Base-by-base conservation (phyloP, 2,888 invertebrate species). In the Peribatodes rhomboidaria region DNA sequence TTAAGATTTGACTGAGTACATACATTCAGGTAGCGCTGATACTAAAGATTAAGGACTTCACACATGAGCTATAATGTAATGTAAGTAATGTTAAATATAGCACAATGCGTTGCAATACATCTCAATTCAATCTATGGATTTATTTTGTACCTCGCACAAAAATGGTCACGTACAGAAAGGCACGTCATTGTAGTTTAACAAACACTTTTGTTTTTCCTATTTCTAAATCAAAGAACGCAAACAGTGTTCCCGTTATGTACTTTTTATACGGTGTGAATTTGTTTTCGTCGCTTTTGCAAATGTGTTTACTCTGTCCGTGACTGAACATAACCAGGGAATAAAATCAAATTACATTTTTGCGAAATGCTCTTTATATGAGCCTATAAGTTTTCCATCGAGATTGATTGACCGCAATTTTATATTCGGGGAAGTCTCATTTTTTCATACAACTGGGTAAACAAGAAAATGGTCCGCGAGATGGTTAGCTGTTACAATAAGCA, bases 231-330 rank as follows among this genome's bases (percentile, higher is more conserved):
- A 42, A 18, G 44, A 10, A 44, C 31, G 20, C 62, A 58, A 58
- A 64, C 63, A 58, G 22, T 44, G 50, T 18, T 53, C 31, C 33
- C n/a, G 41, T 47, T 53, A 54, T 58, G 46, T 63, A 58, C 33
- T 31, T 63, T 63, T 53, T 58, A 58, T 63, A 54, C 42, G 16
- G 58, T 33, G 58, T 58, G 63, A 64, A 64, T 64, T 64, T 64
- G 63, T 64, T 64, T 64, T 64, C 58, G 63, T 42, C 63, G 58
- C 35, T 58, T 27, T 41, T 20, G 54, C 41, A 58, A 58, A 64
- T 64, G 58, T 64, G 63, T 64, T 64, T 64, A 64, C 63, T 47
- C 53, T 54, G 16, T 64, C 54, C 63, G 63, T 64, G 63, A 58
- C 63, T 54, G 58, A 58, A 58, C 63, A 64, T 64, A 64, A 54